Conservation (phyloP, 1,140 invertebrate genomes). For the Ridgeia piscesae region DNA sequence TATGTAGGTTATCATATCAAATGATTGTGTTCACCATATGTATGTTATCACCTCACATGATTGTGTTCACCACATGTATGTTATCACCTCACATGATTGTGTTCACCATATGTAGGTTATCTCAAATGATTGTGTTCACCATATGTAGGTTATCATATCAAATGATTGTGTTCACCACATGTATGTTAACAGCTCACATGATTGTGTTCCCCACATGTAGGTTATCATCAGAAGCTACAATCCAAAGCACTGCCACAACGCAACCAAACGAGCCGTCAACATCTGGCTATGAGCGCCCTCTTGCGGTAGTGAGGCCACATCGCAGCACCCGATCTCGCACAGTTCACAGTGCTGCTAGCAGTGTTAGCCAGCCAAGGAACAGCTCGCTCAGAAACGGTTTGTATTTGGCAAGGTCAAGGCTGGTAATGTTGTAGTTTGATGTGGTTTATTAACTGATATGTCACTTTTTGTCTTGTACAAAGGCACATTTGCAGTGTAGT, state of each 20-base stretch:
- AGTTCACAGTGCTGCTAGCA: background rate
- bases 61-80: background rate
- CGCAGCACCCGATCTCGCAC: background rate
- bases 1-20: background rate
- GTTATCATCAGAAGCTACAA: background rate
- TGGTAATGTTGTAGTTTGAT: background rate
- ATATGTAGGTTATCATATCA: background rate
- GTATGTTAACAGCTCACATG: background rate
- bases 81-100: background rate
- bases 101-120: background rate
- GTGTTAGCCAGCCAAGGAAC: background rate
- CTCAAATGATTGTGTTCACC: background rate
- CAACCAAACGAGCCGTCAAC: background rate
- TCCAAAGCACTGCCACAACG: background rate
- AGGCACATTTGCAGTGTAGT: too few relatives aligned
- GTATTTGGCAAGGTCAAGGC: background rate
- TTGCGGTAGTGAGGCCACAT: background rate
- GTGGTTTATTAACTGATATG: too few relatives aligned
- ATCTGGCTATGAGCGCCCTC: background rate
- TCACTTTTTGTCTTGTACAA: too few relatives aligned
- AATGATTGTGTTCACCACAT: background rate
- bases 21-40: background rate
- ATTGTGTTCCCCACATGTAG: background rate
- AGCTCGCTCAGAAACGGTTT: background rate
- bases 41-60: background rate